Percentiles rank a stretch among this genome's conserved stretches.
phyloP scores from a whole-genome alignment of 2,113 vertebrate genomes.

The Paralichthys olivaceus region DNA sequence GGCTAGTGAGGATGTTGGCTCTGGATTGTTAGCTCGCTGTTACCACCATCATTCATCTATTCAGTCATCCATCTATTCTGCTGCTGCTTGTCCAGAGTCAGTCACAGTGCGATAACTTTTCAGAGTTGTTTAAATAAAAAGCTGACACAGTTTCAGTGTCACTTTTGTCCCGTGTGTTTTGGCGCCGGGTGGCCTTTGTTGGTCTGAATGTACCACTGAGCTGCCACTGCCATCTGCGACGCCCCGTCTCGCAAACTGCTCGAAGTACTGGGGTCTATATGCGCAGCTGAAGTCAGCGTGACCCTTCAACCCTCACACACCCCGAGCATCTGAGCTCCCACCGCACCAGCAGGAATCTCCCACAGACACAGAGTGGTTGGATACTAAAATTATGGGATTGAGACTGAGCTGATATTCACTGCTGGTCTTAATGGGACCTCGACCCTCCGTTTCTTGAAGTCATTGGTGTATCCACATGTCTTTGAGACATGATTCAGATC shows the following conservation, averaged over 20 bases:
- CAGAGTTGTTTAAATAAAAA: background rate
- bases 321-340: background rate
- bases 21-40: background rate
- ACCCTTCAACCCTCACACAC: background rate
- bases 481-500: slow-evolving; percentile 8
- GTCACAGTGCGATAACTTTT: background rate
- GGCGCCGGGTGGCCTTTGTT: background rate
- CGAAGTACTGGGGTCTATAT: too few relatives aligned
- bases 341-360: background rate
- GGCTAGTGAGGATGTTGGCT: too few relatives aligned
- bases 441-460: background rate
- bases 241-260: too few relatives aligned
- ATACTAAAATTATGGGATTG: too few relatives aligned
- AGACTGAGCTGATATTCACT: too few relatives aligned
- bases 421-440: too few relatives aligned
- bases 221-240: background rate
- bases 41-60: background rate
- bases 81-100: background rate
- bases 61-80: background rate
- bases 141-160: background rate
- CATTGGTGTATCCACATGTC: background rate
- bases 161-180: too few relatives aligned
- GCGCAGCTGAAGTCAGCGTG: too few relatives aligned
- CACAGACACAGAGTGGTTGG: too few relatives aligned
- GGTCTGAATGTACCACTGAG: background rate